Base-by-base conservation (phyloP, 2,113 vertebrate genomes). In the Perca flavescens region DNA sequence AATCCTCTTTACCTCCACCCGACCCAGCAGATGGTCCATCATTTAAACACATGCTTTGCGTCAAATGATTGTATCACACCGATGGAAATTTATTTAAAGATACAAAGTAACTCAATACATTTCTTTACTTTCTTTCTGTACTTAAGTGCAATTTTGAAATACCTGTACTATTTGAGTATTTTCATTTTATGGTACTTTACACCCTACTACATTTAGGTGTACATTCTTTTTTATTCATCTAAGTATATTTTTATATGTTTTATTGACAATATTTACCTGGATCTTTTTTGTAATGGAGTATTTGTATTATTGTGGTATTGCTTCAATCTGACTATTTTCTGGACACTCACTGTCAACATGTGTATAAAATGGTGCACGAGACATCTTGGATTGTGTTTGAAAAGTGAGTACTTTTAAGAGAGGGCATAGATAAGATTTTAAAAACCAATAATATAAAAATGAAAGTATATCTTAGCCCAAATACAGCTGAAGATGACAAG, bases 1-100 rank as follows among this genome's bases (percentile, higher is more conserved):
- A 63, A 47, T 71, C 57, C 22, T 63, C 34, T 61, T 69, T 19
- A 53, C 36, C 47, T 56, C 36, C 61, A 63, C 14, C 21, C 56
- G 34, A 76, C 6, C n/a, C 4, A 28, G 1, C 50, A 56, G 61
- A 65, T 15, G 16, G 17, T 76, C 19, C 21, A 53, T 40, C 21
- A 53, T 13, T 56, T 10, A 28, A 54, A 43, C 61, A 46, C 46
- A 36, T 74, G 31, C n/a, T 4, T 34, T 3, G 2, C 15, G 25
- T 74, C 74, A 66, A 40, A 34, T 50, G n/a, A 36, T n/a, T 34
- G 11, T 1, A 15, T 60, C 17, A 34, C n/a, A 74, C 15, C 21
- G 60, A 64, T 53, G 40, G 34, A 19, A 54, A 40, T 43, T 15
- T 7, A 34, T 50, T 1, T 7, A n/a, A 50, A 34, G 19, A 36